Evolutionary conservation across 2,888 invertebrate genomes (phyloP).

Genomic region (Tromatobia lineatoria): DNA sequence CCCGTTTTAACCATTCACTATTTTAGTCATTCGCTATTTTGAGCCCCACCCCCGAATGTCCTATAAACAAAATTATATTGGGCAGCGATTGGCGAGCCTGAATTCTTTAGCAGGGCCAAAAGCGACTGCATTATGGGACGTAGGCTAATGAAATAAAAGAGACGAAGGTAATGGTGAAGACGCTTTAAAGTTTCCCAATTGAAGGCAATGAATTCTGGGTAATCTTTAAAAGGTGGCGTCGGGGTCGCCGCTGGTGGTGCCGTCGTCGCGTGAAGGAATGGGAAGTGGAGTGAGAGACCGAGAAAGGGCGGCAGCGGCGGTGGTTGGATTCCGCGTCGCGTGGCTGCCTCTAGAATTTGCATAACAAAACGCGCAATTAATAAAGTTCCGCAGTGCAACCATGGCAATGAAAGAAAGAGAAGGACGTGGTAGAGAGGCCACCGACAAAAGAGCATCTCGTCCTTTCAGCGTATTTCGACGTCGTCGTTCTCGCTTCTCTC

Average conservation of each 20-base stretch:
- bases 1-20: no score
- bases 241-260: conserved; percentile 53
- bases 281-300: conserved; percentile 42
- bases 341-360: conserved; percentile 79
- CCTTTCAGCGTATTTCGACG: conserved; percentile 77
- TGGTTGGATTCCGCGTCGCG: conserved; percentile 50
- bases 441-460: conserved; percentile 84
- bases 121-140: conserved; percentile 13
- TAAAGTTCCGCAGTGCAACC: conserved; percentile 81
- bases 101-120: neutral
- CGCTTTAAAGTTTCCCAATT: conserved; percentile 76
- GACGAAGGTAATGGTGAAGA: conserved; percentile 26
- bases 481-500: conserved; percentile 57
- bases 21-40: no score
- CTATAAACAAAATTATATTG: no score
- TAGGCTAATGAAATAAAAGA: conserved; percentile 44
- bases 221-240: conserved; percentile 78
- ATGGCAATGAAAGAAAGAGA: conserved; percentile 60
- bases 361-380: conserved; percentile 85
- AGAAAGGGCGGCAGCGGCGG: conserved; percentile 29
- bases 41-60: no score
- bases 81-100: neutral
- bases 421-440: conserved; percentile 62
- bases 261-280: conserved; percentile 29
- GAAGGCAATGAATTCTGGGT: conserved; percentile 78